Percentiles rank a stretch among this genome's conserved stretches.
These are phyloP conservation scores for Xerus inauris DNA, from an alignment of 2,113 vertebrate species.

Conservation along the genomic window DNA sequence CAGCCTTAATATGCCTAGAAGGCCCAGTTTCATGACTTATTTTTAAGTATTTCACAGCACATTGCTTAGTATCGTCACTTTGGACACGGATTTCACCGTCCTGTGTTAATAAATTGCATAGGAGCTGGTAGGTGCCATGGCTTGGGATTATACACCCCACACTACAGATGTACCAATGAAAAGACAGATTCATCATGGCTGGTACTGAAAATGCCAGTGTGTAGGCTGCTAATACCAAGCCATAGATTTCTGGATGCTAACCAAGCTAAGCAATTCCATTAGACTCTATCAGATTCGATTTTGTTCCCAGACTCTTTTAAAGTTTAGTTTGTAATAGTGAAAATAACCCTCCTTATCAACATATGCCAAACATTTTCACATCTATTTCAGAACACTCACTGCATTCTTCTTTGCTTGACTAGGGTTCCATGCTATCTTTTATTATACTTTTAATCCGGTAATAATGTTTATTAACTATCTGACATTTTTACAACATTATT, in stretches of 20 bases:
- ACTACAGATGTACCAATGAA: not conserved
- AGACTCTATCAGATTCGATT: slow-evolving; percentile 30
- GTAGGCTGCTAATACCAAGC: slow-evolving; percentile 44
- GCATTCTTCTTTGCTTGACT: not conserved
- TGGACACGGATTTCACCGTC: not conserved
- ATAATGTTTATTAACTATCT: not conserved
- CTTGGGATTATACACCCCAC: not conserved
- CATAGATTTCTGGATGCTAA: slow-evolving; percentile 59
- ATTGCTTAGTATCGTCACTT: slow-evolving; percentile 40
- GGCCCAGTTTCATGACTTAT: not conserved
- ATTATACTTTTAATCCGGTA: not conserved
- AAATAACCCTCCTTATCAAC: slow-evolving; percentile 18
- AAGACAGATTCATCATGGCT: slow-evolving; percentile 43
- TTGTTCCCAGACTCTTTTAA: slow-evolving; percentile 6
- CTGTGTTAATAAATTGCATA: slow-evolving; percentile 13
- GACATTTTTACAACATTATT: not conserved
- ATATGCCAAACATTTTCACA: not conserved
- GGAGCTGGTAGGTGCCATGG: not conserved
- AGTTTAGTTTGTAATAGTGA: not conserved
- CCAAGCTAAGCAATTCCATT: slow-evolving; percentile 27
- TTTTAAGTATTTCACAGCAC: slow-evolving; percentile 23
- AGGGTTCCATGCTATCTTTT: not conserved
- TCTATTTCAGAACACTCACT: not conserved
- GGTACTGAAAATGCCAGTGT: not conserved
- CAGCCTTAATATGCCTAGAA: not conserved